A percentile compares a stretch with the other conserved stretches of the same genome.
Evolutionary conservation across 2,113 vertebrate genomes (phyloP).

Genomic region (Boulengeromyrus knoepffleri): DNA sequence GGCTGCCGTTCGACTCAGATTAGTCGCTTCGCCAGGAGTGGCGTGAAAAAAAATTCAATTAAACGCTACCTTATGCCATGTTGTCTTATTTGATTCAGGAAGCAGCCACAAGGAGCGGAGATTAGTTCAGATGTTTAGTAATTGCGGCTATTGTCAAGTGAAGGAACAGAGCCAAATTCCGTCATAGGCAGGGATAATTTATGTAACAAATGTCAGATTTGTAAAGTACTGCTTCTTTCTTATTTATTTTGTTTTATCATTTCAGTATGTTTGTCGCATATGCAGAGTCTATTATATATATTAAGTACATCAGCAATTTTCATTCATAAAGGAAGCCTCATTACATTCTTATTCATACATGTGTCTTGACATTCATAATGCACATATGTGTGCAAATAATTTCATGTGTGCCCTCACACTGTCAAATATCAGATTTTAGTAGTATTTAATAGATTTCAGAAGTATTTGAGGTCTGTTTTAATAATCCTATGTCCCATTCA

Average conservation of each 20-base stretch:
- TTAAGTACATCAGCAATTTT: background rate
- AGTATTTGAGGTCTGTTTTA: constrained; percentile 2
- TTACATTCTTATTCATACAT: background rate
- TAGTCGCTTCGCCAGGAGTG: background rate
- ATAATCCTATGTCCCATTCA: constrained; percentile 18
- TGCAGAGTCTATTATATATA: background rate
- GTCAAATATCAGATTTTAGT: background rate
- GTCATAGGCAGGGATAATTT: background rate
- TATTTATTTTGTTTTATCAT: background rate
- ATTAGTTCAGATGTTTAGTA: constrained; percentile 1
- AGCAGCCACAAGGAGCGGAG: background rate
- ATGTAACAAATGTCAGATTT: constrained; percentile 2
- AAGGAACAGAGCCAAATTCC: background rate
- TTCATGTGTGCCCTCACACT: background rate
- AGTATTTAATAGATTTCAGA: background rate
- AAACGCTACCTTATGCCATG: background rate
- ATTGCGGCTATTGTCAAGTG: background rate
- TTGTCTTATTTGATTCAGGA: constrained; percentile 13
- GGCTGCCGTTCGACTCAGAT: background rate
- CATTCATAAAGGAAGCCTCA: background rate
- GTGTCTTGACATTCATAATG: background rate
- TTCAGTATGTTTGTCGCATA: background rate
- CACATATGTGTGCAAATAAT: background rate
- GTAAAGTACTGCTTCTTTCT: background rate
- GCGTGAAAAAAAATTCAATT: background rate